Evolutionary conservation across 2,113 vertebrate genomes (phyloP), one percentile per base, ranked within the genome.

Genomic region (Pangasianodon hypophthalmus): DNA sequence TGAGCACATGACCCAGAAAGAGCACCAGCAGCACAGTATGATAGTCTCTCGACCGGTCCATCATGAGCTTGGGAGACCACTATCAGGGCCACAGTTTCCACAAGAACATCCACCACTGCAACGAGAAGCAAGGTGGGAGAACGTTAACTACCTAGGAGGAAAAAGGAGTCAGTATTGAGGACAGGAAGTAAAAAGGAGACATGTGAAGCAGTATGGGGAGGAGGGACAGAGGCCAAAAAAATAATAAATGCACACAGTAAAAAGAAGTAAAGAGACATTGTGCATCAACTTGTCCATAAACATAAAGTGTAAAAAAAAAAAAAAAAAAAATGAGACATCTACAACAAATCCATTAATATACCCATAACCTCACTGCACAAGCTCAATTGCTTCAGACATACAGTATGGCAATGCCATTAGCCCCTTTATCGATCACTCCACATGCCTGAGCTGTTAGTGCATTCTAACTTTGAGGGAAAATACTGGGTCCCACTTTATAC

Each of bases 1-100:
- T 92, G 94, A 96, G 92, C 84, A 97, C 93, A 92, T 96, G 96
- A 93, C 96, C 97, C 93, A 98, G 92, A 90, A 97, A 91, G 89
- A 98, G 93, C 94, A 97, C 56, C 91, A 98, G 92, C 91, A 95
- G 93, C 88, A 93, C 92, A 90, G 91, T 93, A 87, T 94, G 94
- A 93, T 91, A 94, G 60, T 86, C 52, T 93, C 95, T 96, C 94
- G 91, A 96, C 93, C 92, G 96, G 94, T 92, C 96, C 97, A 97
- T 97, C 94, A 92, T 96, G 94, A 93, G 93, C 75, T 94, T 92
- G 86, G 90, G 94, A 54, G 26, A 93, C 89, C 91, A 91, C 91
- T 54, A 88, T 94, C 94, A 93, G 92, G 67, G 80, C 18, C 88
- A 81, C 89, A 62, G 69, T 88, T 90, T 90, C 90, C 91, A 88